Percentiles rank a stretch among this genome's conserved stretches.
These are phyloP conservation scores for Physeter macrocephalus DNA, from an alignment of 2,113 vertebrate species.

Conservation along the genomic window DNA sequence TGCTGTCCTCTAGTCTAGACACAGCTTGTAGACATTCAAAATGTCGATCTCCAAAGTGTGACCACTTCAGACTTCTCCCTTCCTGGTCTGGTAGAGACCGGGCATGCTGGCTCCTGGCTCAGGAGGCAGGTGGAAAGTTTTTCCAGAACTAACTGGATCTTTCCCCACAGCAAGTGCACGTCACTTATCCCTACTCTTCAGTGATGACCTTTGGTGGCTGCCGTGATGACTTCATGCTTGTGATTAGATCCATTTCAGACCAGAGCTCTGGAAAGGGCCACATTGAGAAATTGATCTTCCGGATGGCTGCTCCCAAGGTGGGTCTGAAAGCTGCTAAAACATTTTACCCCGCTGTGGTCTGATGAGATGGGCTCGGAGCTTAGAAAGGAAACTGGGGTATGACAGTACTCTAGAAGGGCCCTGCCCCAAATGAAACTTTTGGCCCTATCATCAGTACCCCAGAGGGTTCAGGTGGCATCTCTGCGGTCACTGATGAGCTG, in stretches of 20 bases:
- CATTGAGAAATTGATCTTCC: conserved; percentile 90
- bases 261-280: conserved; percentile 83
- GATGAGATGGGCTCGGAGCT: neutral
- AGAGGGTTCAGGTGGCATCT: neutral
- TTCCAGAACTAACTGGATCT: conserved; percentile 31
- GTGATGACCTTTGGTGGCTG: conserved; percentile 94
- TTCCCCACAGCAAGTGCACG: conserved; percentile 84
- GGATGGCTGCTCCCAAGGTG: conserved; percentile 92
- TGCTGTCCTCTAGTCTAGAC: neutral
- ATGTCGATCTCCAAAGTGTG: neutral
- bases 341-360: neutral
- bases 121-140: neutral
- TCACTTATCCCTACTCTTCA: conserved; percentile 87
- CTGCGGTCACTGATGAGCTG: neutral
- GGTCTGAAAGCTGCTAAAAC: conserved; percentile 50
- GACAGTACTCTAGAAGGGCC: neutral
- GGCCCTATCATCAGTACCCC: neutral
- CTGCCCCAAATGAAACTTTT: neutral
- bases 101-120: neutral
- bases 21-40: neutral
- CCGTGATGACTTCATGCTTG: conserved; percentile 95
- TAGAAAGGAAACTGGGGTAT: neutral
- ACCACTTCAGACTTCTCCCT: neutral
- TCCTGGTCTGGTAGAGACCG: neutral
- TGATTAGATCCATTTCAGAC: conserved; percentile 81